These are phyloP conservation scores for Mustelus asterias DNA, from an alignment of 2,113 vertebrate genomes.

Conservation along the genomic window DNA sequence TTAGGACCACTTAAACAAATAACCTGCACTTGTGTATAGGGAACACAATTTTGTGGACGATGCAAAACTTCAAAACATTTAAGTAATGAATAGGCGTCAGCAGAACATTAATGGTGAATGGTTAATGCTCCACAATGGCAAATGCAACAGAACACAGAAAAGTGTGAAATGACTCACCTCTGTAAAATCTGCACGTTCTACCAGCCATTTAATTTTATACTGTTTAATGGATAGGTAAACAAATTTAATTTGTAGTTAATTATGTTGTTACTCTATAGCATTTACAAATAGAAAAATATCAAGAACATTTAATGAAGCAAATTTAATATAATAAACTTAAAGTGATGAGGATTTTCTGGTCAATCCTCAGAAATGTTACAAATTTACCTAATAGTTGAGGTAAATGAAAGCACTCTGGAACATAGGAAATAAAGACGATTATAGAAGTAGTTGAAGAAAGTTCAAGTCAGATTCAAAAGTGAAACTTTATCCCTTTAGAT, in stretches of 20 bases:
- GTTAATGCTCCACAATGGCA: background rate
- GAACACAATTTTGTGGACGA: no score
- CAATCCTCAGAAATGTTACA: conserved; percentile 12
- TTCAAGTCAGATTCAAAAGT: background rate
- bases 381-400: background rate
- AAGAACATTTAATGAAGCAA: background rate
- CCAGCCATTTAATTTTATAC: background rate
- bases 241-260: background rate
- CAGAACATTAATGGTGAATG: background rate
- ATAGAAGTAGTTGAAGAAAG: background rate
- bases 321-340: no score
- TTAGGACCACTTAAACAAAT: no score
- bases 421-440: background rate
- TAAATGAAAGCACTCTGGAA: background rate
- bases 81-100: background rate
- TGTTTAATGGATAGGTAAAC: background rate
- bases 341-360: background rate
- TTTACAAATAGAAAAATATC: background rate
- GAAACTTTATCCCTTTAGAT: background rate
- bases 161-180: background rate
- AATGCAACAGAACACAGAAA: background rate
- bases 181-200: background rate
- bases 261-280: background rate
- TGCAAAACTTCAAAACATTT: background rate
- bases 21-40: no score